Evolutionary conservation across 2,888 invertebrate genomes (phyloP), one percentile per base, ranked within the genome.

Genomic region (Pseudoips prasinana): DNA sequence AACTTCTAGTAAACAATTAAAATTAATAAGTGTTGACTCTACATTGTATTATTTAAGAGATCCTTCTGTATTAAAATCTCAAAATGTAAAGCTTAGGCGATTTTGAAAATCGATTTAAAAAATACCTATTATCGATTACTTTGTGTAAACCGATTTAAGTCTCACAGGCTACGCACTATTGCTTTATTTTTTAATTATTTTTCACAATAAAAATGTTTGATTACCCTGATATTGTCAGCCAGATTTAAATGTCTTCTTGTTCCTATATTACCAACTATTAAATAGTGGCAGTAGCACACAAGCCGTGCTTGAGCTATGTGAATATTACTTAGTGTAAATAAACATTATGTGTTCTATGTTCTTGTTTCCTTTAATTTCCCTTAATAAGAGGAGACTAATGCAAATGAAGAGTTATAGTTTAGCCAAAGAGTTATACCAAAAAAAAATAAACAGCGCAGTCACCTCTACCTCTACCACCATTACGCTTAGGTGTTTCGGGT

Each of bases 281-380:
- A 14, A 14, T 14, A 45, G 44, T 39, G 43, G 45, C 39, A 47
- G 35, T 39, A 39, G 33, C 36, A 46, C 49, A 46, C 38, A 19
- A 25, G 24, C 20, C 19, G 47, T 50, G 59, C 44, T 40, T 44
- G 30, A 37, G 17, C 53, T 65, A 64, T 79, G 79, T 81, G 77
- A 76, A 83, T 78, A 83, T 75, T 76, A 69, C 68, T 72, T 76
- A 71, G 68, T 85, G 84, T 85, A 85, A 85, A 84, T 85, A 86
- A 82, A 83, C 66, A 73, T 73, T 85, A 84, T 82, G 85, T 86
- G 85, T 85, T 85, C 81, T 72, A 68, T 22, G 10, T 14, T 14
- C 30, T 47, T 40, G 34, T 46, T 35, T 51, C 33, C 46, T 59
- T 59, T 67, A 52, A 51, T 34, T 49, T 10, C 8, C 20, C n/a